A percentile compares a stretch with the other conserved stretches of the same genome.
Conservation (phyloP, 2,113 vertebrate genomes). For the Ia io region DNA sequence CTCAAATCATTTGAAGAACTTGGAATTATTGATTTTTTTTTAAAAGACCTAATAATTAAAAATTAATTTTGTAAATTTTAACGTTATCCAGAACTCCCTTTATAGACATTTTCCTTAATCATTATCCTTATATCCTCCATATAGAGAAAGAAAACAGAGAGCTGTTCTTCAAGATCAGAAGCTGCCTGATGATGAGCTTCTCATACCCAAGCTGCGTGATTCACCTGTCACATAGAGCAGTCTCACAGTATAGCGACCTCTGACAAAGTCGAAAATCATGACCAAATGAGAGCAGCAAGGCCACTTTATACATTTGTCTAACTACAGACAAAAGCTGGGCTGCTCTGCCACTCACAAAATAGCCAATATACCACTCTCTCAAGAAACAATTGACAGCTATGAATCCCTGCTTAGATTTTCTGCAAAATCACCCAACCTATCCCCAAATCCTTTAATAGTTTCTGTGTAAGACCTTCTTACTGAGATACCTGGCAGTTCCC, state of each 20-base stretch:
- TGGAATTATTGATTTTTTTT: not conserved
- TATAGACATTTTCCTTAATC: not conserved
- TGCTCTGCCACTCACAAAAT: not conserved
- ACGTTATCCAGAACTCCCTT: not conserved
- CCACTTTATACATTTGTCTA: not conserved
- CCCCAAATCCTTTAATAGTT: not conserved
- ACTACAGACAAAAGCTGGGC: not conserved
- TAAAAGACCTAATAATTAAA: not conserved
- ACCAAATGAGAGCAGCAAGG: not conserved
- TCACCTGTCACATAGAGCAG: not conserved
- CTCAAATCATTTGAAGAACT: not conserved
- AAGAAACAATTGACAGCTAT: not conserved
- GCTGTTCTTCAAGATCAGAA: not conserved
- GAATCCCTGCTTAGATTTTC: not conserved
- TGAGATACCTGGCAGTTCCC: fast-evolving
- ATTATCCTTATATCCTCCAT: not conserved
- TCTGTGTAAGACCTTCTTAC: not conserved
- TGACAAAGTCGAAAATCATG: not conserved
- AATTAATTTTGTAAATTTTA: not conserved
- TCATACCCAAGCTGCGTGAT: not conserved
- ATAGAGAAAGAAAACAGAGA: not conserved
- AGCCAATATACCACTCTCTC: not conserved
- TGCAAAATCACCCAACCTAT: not conserved
- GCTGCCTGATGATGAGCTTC: not conserved
- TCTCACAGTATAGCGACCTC: not conserved